A percentile compares a stretch with the other conserved stretches of the same genome.
phyloP scores from a whole-genome alignment of 2,113 vertebrate species.

The Coregonus clupeaformis region DNA sequence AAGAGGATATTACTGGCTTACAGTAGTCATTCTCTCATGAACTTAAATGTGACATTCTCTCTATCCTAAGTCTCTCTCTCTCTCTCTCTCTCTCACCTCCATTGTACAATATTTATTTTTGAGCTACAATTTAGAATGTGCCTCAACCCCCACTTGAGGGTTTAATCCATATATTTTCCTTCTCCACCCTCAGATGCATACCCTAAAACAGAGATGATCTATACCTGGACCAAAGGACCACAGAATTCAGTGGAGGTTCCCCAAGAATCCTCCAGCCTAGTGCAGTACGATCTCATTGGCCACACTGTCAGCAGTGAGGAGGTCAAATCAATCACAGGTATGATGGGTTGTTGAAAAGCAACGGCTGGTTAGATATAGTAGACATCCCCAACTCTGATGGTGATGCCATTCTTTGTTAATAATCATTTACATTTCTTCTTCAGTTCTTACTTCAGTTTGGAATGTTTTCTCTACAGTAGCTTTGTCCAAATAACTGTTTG shows the following conservation, averaged over 20 bases:
- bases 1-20: too few species aligned
- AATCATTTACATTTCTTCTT: too few species aligned
- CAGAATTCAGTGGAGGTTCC: slow-evolving; percentile 96
- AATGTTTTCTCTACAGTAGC: too few species aligned
- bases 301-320: slow-evolving; percentile 96
- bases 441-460: too few species aligned
- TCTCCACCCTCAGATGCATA: slow-evolving; percentile 86
- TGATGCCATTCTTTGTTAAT: background rate
- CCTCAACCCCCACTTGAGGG: too few species aligned
- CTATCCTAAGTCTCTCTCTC: too few species aligned
- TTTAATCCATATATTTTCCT: too few species aligned
- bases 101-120: too few species aligned
- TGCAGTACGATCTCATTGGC: slow-evolving; percentile 96
- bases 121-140: too few species aligned
- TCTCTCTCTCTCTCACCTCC: too few species aligned
- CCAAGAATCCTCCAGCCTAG: slow-evolving; percentile 95
- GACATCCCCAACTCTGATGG: background rate
- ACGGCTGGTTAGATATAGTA: background rate
- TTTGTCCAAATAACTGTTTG: background rate
- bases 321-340: slow-evolving; percentile 97
- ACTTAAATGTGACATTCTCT: too few species aligned
- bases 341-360: slow-evolving; percentile 7
- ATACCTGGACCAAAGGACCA: slow-evolving; percentile 98
- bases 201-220: slow-evolving; percentile 97
- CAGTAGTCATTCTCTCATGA: too few species aligned